Conservation (phyloP, 2,797 vertebrate genomes). For the Crocodylus rhombifer region DNA sequence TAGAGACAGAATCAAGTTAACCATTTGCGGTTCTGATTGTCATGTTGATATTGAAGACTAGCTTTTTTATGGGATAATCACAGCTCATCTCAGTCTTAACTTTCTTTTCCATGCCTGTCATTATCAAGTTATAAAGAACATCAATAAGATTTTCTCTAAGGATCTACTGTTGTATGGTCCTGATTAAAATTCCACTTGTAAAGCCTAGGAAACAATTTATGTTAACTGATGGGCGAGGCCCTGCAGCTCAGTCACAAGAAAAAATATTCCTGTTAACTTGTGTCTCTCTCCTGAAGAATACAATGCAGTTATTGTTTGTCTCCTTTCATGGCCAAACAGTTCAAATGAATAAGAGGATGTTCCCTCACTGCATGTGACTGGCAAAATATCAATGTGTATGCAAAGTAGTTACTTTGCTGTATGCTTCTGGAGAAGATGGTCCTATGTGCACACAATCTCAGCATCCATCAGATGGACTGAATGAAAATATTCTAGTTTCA, state of each 20-base stretch:
- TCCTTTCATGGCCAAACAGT: slow-evolving; percentile 24
- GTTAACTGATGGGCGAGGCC: neutral
- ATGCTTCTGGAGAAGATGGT: neutral
- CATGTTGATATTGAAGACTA: neutral
- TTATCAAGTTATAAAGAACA: neutral
- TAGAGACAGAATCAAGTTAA: neutral
- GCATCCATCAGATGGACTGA: slow-evolving; percentile 13
- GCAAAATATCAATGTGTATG: slow-evolving; percentile 1
- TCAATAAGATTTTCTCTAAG: neutral
- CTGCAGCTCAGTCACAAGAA: slow-evolving; percentile 6
- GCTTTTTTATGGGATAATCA: neutral
- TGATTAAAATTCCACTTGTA: slow-evolving; percentile 39
- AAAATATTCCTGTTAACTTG: neutral
- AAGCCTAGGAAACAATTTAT: slow-evolving; percentile 2
- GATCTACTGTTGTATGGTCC: neutral
- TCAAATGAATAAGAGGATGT: slow-evolving; percentile 15
- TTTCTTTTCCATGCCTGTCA: neutral
- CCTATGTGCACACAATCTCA: neutral
- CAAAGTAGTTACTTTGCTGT: slow-evolving; percentile 9
- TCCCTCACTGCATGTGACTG: slow-evolving; percentile 38
- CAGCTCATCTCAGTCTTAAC: neutral
- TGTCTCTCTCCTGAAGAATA: slow-evolving; percentile 27
- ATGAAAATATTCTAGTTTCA: slow-evolving; percentile 9
- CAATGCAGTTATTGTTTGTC: slow-evolving; percentile 37
- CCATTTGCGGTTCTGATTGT: neutral